Evolutionary conservation across 2,888 invertebrate genomes (phyloP).

Genomic region (Drosophila histrio): DNA sequence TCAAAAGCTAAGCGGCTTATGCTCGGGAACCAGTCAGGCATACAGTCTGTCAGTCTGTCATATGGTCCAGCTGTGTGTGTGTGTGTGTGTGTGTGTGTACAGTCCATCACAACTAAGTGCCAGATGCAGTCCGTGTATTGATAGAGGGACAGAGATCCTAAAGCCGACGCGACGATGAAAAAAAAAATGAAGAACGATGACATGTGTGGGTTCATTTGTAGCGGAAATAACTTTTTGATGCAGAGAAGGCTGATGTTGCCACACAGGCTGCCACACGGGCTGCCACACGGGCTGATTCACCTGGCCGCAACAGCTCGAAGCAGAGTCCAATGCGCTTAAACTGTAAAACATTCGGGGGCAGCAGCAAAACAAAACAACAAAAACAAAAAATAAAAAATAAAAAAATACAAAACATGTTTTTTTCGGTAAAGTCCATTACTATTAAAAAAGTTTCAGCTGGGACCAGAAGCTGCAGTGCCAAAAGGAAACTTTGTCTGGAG

Average conservation of each 20-base stretch:
- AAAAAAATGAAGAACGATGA: conserved; percentile 13
- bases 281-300: conserved; percentile 61
- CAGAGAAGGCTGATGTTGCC: conserved; percentile 40
- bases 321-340: conserved; percentile 67
- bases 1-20: conserved; percentile 75
- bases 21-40: conserved; percentile 17
- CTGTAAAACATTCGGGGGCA: conserved; percentile 64
- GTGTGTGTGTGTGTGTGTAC: conserved; percentile 14
- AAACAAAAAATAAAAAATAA: conserved; percentile 2
- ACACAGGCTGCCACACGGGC: conserved; percentile 39
- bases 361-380: conserved; percentile 9
- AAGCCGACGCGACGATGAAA: conserved; percentile 30
- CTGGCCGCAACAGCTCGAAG: conserved; percentile 60
- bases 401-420: not conserved
- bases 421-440: conserved; percentile 72
- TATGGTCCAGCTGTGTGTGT: conserved; percentile 24
- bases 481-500: conserved; percentile 59
- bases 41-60: conserved; percentile 6
- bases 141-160: conserved; percentile 38
- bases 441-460: conserved; percentile 74
- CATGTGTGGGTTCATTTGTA: conserved; percentile 71
- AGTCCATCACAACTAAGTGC: conserved; percentile 53
- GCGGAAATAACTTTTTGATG: conserved; percentile 78
- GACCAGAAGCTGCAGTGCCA: not conserved
- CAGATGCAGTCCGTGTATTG: conserved; percentile 54